Conservation (phyloP, 2,888 invertebrate species). For the Idaea dimidiata region DNA sequence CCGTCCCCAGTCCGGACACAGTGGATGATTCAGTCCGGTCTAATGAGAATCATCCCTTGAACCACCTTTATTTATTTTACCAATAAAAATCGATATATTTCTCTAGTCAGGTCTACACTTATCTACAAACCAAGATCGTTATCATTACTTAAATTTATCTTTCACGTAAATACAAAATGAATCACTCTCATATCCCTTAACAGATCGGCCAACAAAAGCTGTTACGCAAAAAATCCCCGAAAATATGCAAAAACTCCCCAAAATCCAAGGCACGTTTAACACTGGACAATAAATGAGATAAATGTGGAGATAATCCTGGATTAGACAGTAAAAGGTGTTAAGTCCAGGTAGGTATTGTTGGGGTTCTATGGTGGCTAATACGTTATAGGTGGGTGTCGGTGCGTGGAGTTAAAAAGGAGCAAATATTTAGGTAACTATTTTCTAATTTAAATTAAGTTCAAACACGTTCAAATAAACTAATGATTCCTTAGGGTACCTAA, state of each 20-base stretch:
- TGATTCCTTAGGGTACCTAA: too few relatives aligned
- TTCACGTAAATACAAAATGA: neutral
- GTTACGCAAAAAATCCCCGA: neutral
- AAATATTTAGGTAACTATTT: neutral
- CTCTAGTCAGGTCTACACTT: neutral
- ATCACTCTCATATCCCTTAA: neutral
- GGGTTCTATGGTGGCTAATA: neutral
- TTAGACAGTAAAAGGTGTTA: conserved; percentile 11
- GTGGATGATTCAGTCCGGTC: too few relatives aligned
- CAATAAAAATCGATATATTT: too few relatives aligned
- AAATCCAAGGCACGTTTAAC: conserved; percentile 1
- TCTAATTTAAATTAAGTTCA: too few relatives aligned
- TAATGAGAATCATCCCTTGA: too few relatives aligned
- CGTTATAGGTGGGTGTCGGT: neutral
- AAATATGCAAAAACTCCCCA: neutral
- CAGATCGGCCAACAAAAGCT: neutral
- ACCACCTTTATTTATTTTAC: too few relatives aligned
- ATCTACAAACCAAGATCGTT: neutral
- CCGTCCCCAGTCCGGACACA: too few relatives aligned
- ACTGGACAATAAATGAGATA: conserved; percentile 8
- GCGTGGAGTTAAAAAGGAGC: neutral
- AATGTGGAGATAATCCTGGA: conserved; percentile 19
- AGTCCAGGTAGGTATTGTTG: neutral
- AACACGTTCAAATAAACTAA: too few relatives aligned
- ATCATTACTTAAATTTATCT: neutral